Evolutionary conservation across 2,113 vertebrate species (phyloP), one percentile per base, ranked within the genome.

Genomic region (Beaufortia kweichowensis): DNA sequence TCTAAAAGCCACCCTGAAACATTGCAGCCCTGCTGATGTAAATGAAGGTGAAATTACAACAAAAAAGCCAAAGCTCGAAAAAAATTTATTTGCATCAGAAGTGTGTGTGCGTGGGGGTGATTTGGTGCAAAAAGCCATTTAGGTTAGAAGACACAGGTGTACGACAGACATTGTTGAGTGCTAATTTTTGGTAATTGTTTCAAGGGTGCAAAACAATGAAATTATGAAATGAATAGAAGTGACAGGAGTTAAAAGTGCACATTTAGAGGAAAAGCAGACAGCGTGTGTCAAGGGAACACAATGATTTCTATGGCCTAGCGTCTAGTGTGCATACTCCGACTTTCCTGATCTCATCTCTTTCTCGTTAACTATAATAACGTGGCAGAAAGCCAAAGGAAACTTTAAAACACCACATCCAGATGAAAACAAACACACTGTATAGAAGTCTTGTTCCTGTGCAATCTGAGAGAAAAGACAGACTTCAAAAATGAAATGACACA

Each of bases 71-170:
- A 43, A 39, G 56, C 6, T 35, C 19, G 28, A 76, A 53, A 53
- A 10, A 77, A 77, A 66, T 62, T 26, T 6, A 79, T 79, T 73
- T 48, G 73, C 67, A 76, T 77, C 67, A 57, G 61, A 76, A 35
- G 57, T 61, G 71, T 19, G 35, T 24, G 28, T 19, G 26, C 17
- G 19, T 39, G 23, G 4, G 4, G 2, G 14, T 1, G 21, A 55
- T 1, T 55, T 67, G n/a, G 15, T 53, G 46, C 19, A 21, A 35
- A 68, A 56, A 56, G 67, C n/a, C 12, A 24, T 11, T 70, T 26
- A 11, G 53, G 68, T 71, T 70, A 65, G 59, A 72, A 66, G 61
- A 75, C 55, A 57, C 35, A 81, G 70, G 33, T 78, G 70, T 69
- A 57, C 57, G 53, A 56, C 69, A 68, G 33, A 69, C 69, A 81